Evolutionary conservation across 2,888 invertebrate genomes (phyloP).

Genomic region (Spicauda simplicius): DNA sequence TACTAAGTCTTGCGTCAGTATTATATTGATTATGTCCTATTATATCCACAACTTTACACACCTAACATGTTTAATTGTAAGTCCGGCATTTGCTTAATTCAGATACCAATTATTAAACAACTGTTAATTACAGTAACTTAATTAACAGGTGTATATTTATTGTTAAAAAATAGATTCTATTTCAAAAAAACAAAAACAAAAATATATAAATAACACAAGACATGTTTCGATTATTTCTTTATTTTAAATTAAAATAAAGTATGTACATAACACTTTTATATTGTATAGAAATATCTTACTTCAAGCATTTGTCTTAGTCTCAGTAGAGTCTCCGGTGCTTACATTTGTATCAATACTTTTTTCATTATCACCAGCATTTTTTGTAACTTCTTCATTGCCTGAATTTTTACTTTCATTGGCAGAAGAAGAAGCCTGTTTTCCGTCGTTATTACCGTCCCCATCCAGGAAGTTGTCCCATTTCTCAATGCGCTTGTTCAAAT

Average conservation of each 20-base stretch:
- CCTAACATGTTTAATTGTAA: too few relatives aligned
- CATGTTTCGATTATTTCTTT: neutral
- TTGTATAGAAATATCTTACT: constrained; percentile 3
- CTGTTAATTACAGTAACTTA: too few relatives aligned
- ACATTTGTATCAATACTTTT: neutral
- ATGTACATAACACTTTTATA: neutral
- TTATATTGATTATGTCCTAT: too few relatives aligned
- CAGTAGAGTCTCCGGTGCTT: neutral
- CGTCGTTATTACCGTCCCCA: constrained; percentile 70
- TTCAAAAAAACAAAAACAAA: too few relatives aligned
- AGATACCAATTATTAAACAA: too few relatives aligned
- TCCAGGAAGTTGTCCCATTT: constrained; percentile 95
- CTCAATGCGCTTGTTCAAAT: constrained; percentile 90
- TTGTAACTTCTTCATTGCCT: constrained; percentile 18
- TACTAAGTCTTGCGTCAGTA: too few relatives aligned
- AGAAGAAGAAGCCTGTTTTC: constrained; percentile 12
- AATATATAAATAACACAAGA: too few relatives aligned
- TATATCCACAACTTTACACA: too few relatives aligned
- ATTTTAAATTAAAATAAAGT: neutral
- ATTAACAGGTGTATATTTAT: too few relatives aligned
- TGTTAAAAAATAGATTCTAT: too few relatives aligned
- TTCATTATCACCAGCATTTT: constrained; percentile 23
- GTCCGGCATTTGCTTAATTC: too few relatives aligned
- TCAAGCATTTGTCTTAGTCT: neutral
- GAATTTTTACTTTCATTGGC: constrained; percentile 18